A percentile compares a stretch with the other conserved stretches of the same genome.
Conservation (phyloP, 2,113 vertebrate genomes). For the Mormyrus lacerda region DNA sequence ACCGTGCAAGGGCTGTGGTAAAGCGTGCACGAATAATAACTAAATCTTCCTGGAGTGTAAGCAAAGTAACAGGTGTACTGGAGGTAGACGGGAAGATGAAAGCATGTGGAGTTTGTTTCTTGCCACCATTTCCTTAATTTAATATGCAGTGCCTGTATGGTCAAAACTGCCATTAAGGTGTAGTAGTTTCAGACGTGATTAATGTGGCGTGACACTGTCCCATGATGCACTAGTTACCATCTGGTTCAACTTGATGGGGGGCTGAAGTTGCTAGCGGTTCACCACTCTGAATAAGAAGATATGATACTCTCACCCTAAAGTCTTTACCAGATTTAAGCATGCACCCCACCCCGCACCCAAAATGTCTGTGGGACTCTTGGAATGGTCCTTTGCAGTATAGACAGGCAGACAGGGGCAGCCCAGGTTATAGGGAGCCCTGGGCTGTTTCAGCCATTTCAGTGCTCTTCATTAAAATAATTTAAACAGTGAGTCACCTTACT, state of each 20-base stretch:
- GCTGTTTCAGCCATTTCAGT: background rate
- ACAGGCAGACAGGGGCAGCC: background rate
- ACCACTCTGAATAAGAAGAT: background rate
- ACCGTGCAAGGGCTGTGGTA: background rate
- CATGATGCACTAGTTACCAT: background rate
- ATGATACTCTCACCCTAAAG: background rate
- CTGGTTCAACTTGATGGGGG: background rate
- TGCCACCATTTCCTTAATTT: background rate
- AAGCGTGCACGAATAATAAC: background rate
- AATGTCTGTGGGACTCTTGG: background rate
- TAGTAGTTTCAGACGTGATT: background rate
- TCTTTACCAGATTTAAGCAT: background rate
- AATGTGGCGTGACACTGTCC: background rate
- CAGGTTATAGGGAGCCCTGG: background rate
- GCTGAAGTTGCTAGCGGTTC: background rate
- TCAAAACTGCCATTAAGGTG: background rate
- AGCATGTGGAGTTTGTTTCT: background rate
- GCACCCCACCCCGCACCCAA: no score
- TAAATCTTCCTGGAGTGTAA: background rate
- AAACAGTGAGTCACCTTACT: background rate
- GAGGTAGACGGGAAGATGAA: background rate
- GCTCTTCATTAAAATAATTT: background rate
- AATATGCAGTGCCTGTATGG: background rate
- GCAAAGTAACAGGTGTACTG: background rate
- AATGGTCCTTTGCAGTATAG: background rate